These are phyloP conservation scores for Musca domestica DNA, from an alignment of 1,140 invertebrate genomes.

Conservation along the genomic window DNA sequence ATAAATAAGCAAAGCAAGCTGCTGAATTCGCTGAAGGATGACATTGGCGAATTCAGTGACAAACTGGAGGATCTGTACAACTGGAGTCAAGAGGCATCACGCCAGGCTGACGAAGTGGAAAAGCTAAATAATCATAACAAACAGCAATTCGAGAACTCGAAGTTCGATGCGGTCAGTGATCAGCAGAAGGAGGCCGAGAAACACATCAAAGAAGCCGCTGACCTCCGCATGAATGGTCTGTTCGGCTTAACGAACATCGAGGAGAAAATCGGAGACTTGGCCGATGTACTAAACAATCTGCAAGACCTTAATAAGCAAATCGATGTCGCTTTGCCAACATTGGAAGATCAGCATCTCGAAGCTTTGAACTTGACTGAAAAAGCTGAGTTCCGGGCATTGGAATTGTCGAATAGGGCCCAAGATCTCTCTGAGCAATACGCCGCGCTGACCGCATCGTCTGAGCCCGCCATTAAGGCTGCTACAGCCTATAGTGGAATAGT, in stretches of 20 bases:
- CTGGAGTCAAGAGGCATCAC: constrained; percentile 63
- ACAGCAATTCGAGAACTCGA: constrained; percentile 52
- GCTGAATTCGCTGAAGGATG: constrained; percentile 59
- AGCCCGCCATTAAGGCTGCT: constrained; percentile 78
- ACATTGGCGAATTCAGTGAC: constrained; percentile 62
- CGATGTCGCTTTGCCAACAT: constrained; percentile 36
- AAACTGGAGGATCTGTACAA: constrained; percentile 73
- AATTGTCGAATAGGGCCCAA: constrained; percentile 33
- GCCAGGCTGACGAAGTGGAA: constrained; percentile 63
- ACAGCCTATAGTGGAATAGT: constrained; percentile 84
- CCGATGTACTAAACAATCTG: constrained; percentile 34
- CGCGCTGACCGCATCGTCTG: constrained; percentile 52
- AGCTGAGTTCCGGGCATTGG: constrained; percentile 35
- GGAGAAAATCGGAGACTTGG: constrained; percentile 34
- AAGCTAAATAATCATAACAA: constrained; percentile 62
- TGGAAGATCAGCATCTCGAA: constrained; percentile 37
- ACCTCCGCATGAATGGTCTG: constrained; percentile 43
- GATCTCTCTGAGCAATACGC: constrained; percentile 40
- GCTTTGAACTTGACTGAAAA: constrained; percentile 30
- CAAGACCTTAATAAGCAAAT: constrained; percentile 37
- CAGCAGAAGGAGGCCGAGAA: constrained; percentile 53
- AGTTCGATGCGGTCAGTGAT: constrained; percentile 55
- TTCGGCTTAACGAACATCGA: constrained; percentile 40
- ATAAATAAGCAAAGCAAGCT: constrained; percentile 61
- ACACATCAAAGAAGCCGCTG: constrained; percentile 54